A percentile compares a stretch with the other conserved stretches of the same genome.
Conservation (phyloP, 2,888 invertebrate species). For the Eilema griseolum region DNA sequence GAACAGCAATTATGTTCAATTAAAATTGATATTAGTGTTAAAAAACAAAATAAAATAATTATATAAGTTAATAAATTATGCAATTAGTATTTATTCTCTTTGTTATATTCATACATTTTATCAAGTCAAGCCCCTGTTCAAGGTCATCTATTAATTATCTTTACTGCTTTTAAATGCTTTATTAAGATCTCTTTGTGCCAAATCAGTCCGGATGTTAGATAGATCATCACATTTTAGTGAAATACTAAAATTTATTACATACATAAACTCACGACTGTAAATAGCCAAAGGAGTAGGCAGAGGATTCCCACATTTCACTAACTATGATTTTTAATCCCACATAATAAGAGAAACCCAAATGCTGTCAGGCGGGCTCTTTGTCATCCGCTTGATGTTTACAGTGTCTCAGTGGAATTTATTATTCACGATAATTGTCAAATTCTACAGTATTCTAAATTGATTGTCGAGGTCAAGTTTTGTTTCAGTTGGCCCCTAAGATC, state of each 20-base stretch:
- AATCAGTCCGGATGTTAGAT: neutral
- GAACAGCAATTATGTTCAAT: neutral
- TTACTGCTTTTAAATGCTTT: neutral
- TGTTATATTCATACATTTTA: constrained; percentile 6
- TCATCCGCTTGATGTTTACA: too few species aligned
- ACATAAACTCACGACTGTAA: too few species aligned
- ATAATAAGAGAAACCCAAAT: too few species aligned
- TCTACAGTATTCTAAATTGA: too few species aligned
- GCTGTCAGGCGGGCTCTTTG: too few species aligned
- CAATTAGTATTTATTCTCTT: neutral
- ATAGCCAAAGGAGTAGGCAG: too few species aligned
- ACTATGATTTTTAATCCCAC: too few species aligned
- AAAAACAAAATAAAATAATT: neutral
- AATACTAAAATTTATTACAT: neutral
- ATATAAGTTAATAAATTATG: constrained; percentile 6
- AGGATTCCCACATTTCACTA: too few species aligned
- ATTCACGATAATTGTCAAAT: too few species aligned
- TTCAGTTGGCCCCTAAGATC: too few species aligned
- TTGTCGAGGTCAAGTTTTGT: too few species aligned
- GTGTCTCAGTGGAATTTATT: too few species aligned
- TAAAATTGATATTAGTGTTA: neutral
- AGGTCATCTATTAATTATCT: neutral
- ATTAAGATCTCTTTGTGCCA: neutral
- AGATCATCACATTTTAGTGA: neutral
- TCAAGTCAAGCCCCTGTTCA: neutral